phyloP scores from a whole-genome alignment of 1,140 invertebrate genomes.

The Adoxophyes honmai region DNA sequence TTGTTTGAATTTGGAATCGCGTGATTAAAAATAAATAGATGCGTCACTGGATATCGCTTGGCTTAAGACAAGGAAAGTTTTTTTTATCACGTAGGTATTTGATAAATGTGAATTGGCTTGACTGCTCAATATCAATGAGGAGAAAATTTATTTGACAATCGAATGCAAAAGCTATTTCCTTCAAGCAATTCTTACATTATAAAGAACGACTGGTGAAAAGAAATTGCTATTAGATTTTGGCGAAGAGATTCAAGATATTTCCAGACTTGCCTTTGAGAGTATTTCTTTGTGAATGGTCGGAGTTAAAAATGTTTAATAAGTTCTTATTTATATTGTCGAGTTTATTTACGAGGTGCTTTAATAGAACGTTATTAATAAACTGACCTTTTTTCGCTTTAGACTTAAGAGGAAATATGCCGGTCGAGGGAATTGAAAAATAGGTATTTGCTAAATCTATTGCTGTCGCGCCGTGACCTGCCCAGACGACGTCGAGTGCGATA shows the following conservation, averaged over 20 bases:
- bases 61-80: no score
- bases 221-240: conserved; percentile 15
- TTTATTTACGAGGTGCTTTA: no score
- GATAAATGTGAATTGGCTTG: background rate
- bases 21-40: conserved; percentile 2
- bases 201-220: conserved; percentile 15
- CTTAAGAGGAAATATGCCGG: no score
- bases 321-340: no score
- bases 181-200: conserved; percentile 13
- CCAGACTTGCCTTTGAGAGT: background rate
- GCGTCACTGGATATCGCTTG: background rate
- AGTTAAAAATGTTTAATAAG: no score
- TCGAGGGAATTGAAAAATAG: no score
- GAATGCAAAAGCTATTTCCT: conserved; percentile 14
- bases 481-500: no score
- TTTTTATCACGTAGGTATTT: background rate
- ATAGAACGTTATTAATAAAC: no score
- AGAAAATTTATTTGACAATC: conserved; percentile 16
- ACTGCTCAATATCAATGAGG: conserved; percentile 6
- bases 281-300: background rate
- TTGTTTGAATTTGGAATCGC: background rate
- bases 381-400: no score
- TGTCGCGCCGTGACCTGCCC: no score
- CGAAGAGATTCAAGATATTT: conserved; percentile 9
- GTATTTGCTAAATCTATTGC: no score